Percentiles rank a stretch among this genome's conserved stretches.
phyloP scores from a whole-genome alignment of 2,797 vertebrate species.

The Sphenopsis melanotis region DNA sequence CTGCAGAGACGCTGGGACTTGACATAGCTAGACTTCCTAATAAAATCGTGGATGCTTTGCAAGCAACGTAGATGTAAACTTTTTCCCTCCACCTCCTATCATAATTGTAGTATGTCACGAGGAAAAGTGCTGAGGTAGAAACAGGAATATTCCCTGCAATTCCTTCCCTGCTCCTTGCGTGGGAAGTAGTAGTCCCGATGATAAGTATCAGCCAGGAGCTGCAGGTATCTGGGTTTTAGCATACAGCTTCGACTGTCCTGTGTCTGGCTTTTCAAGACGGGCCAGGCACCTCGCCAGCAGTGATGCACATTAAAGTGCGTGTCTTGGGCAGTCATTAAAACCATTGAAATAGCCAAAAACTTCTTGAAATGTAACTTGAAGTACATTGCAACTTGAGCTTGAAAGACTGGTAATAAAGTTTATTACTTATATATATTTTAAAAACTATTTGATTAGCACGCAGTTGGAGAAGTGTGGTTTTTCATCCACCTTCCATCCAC shows the following conservation, averaged over 20 bases:
- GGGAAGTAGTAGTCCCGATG: rapidly evolving
- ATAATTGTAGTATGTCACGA: rapidly evolving
- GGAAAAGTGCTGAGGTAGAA: rapidly evolving
- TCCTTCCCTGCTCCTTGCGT: rapidly evolving
- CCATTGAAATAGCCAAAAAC: neutral
- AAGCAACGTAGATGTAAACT: too few species aligned
- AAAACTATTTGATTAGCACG: neutral
- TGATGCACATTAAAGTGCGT: rapidly evolving
- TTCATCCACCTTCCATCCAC: rapidly evolving
- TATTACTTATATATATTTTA: neutral
- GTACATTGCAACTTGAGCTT: neutral
- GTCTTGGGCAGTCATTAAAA: neutral
- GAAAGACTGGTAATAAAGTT: neutral
- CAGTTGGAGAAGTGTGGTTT: neutral
- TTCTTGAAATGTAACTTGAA: neutral
- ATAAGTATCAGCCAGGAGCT: rapidly evolving
- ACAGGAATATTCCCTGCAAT: neutral
- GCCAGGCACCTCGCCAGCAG: rapidly evolving
- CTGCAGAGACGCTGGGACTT: rapidly evolving
- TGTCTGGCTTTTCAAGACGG: neutral
- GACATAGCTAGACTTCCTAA: rapidly evolving
- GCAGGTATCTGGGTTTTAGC: rapidly evolving
- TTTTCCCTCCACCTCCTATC: rapidly evolving
- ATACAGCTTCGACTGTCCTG: rapidly evolving
- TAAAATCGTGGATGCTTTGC: neutral